These are phyloP conservation scores for Polymixis lichenea DNA, from an alignment of 2,888 invertebrate species.

Conservation along the genomic window DNA sequence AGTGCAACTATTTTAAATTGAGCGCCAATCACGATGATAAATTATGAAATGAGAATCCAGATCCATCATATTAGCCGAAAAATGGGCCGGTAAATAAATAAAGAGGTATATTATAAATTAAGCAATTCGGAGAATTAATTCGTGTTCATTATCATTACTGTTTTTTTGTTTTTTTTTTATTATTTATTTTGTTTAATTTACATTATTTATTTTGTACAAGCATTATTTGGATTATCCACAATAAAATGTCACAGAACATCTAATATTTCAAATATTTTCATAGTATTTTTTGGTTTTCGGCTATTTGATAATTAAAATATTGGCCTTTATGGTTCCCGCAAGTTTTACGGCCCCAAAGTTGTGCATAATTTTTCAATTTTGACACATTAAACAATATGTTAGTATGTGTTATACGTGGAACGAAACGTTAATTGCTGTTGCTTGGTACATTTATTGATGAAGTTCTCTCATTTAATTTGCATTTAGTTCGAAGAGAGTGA, in stretches of 20 bases:
- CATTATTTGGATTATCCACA: background rate
- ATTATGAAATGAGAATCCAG: background rate
- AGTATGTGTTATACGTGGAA: conserved; percentile 43
- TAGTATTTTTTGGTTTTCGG: background rate
- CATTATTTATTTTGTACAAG: background rate
- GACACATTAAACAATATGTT: conserved; percentile 33
- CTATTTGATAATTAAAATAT: background rate
- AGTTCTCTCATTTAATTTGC: conserved; percentile 39
- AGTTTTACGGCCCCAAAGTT: conserved; percentile 33
- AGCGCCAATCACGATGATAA: conserved; percentile 12
- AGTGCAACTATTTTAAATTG: background rate
- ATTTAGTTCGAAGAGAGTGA: conserved; percentile 40
- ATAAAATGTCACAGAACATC: no score
- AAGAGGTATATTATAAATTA: background rate
- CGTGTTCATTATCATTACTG: no score
- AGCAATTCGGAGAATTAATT: background rate
- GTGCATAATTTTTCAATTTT: conserved; percentile 56
- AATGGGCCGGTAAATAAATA: background rate
- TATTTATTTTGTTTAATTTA: no score
- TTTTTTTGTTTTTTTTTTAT: no score
- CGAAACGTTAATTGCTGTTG: conserved; percentile 48
- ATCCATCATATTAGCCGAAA: background rate
- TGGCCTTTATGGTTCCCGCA: background rate
- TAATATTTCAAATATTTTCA: background rate
- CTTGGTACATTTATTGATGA: conserved; percentile 42